Base-by-base conservation (phyloP, 2,888 invertebrate species). In the Micropterix aruncella region DNA sequence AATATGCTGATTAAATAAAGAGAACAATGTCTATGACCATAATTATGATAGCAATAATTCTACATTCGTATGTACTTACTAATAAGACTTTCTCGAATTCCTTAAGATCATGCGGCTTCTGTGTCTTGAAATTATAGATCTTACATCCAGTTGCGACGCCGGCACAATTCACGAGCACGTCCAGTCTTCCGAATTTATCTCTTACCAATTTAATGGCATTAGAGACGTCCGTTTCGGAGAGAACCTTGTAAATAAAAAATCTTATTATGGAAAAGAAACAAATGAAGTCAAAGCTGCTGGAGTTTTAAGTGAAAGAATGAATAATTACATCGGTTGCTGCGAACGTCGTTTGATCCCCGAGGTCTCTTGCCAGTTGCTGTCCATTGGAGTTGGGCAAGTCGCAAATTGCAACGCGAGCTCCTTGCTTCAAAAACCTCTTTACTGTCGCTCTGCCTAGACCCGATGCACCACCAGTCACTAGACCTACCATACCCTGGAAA, bases 391-490 rank as follows among this genome's bases (percentile, higher is more conserved):
- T 66, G 0, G 89, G 83, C 43, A 99, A 70, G 67, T 99, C 99
- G 56, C 89, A 90, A 40, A 97, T 70, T 1, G 94, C 78, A 3
- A 95, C 92, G 54, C 80, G 79, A 4, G 83, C 83, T 7, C 97
- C 97, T 59, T 88, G 80, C 51, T 78, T 77, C 1, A 87, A 70
- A 49, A 99, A 73, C 46, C 87, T 75, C 60, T 93, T 87, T 0
- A 79, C 94, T 0, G 91, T 87, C 1, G 91, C 96, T 52, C 78
- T 77, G 0, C 97, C 97, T 15, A 97, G 70, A 0, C 97, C 97
- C 0, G 96, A 96, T 0, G 92, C 94, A 40, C 93, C 96, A 3
- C 97, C 97, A 17, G 96, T 96, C 15, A 99, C 91, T 50, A 99
- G 67, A 44, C 83, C 80, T 42, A 93, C 92, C 40, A 86, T 64